These are phyloP conservation scores for Acronicta leporina DNA, from an alignment of 2,888 invertebrate species.

Conservation along the genomic window DNA sequence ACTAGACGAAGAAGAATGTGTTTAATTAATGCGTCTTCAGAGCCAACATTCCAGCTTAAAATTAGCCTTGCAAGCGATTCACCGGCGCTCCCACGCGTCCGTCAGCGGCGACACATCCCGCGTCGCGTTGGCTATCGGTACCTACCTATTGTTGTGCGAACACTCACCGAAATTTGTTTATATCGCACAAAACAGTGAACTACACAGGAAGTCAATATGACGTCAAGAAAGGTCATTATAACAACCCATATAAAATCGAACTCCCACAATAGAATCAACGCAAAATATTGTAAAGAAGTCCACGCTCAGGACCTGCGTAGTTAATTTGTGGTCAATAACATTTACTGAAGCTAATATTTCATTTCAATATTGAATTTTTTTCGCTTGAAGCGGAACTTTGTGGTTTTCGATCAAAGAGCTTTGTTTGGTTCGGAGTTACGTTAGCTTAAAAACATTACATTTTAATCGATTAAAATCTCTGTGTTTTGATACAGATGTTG, in stretches of 20 bases:
- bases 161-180: constrained; percentile 21
- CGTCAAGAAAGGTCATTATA: constrained; percentile 24
- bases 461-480: too few relatives aligned
- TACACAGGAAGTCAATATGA: constrained; percentile 34
- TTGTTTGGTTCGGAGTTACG: constrained; percentile 2
- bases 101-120: constrained; percentile 39
- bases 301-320: neutral
- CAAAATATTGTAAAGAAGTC: neutral
- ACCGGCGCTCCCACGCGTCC: constrained; percentile 73
- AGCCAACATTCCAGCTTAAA: constrained; percentile 82
- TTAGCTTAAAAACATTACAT: too few relatives aligned
- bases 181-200: constrained; percentile 17
- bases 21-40: constrained; percentile 75
- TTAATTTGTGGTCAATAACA: constrained; percentile 3
- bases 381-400: neutral
- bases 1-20: constrained; percentile 73
- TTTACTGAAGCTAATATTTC: neutral
- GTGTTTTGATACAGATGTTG: too few relatives aligned
- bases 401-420: constrained; percentile 13
- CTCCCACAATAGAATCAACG: neutral
- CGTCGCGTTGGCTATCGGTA: constrained; percentile 13
- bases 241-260: constrained; percentile 7
- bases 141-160: constrained; percentile 29
- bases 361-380: neutral
- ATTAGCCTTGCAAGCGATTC: constrained; percentile 76